Conservation (phyloP, 2,797 vertebrate species). For the Hydrophis major region DNA sequence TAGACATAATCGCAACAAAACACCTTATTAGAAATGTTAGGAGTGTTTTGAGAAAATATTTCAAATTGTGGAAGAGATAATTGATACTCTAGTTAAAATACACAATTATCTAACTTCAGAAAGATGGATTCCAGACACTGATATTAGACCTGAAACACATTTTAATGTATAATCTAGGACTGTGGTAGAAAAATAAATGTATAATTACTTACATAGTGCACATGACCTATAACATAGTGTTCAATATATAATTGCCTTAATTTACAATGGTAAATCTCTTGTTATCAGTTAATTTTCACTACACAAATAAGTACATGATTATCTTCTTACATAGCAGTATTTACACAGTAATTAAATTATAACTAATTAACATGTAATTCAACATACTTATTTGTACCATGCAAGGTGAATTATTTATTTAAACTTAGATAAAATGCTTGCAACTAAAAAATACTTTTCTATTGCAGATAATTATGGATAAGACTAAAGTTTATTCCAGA, state of each 20-base stretch:
- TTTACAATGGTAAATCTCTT: constrained; percentile 61
- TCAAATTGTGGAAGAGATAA: constrained; percentile 11
- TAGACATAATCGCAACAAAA: constrained; percentile 14
- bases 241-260: constrained; percentile 45
- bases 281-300: constrained; percentile 72
- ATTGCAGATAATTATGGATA: constrained; percentile 13
- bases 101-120: background rate
- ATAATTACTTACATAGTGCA: background rate
- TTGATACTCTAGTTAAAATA: background rate
- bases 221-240: constrained; percentile 11
- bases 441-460: constrained; percentile 20
- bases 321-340: constrained; percentile 54
- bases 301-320: constrained; percentile 67
- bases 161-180: background rate
- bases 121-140: background rate
- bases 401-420: constrained; percentile 44
- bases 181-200: background rate
- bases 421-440: constrained; percentile 59
- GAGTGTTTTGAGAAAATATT: constrained; percentile 8
- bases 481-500: background rate
- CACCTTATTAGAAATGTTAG: background rate
- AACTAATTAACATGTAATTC: constrained; percentile 71
- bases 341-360: constrained; percentile 56
- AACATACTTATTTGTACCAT: constrained; percentile 62
- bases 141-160: background rate